Evolutionary conservation across 2,113 vertebrate species (phyloP), one percentile per base, ranked within the genome.

Genomic region (Fregetta grallaria): DNA sequence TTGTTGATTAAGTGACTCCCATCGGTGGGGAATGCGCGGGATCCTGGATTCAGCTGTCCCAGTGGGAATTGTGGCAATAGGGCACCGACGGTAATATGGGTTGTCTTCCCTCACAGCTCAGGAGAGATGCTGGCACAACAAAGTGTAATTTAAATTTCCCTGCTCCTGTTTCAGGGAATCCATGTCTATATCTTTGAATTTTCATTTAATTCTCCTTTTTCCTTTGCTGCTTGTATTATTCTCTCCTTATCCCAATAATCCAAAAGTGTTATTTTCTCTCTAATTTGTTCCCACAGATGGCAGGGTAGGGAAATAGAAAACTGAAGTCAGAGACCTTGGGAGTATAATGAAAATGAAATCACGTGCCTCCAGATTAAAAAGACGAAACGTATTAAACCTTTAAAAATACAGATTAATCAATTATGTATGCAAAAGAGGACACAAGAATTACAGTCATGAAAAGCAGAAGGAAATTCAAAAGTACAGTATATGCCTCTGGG

Each of bases 371-470:
- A 96, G 96, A 97, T 97, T 97, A 96, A 88, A 96, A 93, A 85
- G 63, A 95, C 68, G 83, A 96, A 97, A 95, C 0, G 25, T 96
- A 95, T 94, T 96, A 97, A 97, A 97, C 90, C 95, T 96, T 95
- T 95, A 94, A 96, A 97, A 97, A 86, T 95, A 97, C 95, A 96
- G 97, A 97, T 97, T 96, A 97, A 97, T 97, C 96, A 97, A 97
- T 98, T 97, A 96, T 98, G 96, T 98, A 96, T 97, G 96, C 97
- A 97, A 97, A 96, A 90, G 74, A 96, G 96, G 94, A 95, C 94
- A 96, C 80, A 97, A 97, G 94, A 97, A 96, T 97, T 97, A 94
- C 55, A 92, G 67, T 81, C 77, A 94, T 94, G 94, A 97, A 97
- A 97, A 96, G 95, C 34, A 0, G 92, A 97, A 97, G 96, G 88